These are phyloP conservation scores for Blomia tropicalis DNA, from an alignment of 2,888 invertebrate genomes.

Conservation along the genomic window DNA sequence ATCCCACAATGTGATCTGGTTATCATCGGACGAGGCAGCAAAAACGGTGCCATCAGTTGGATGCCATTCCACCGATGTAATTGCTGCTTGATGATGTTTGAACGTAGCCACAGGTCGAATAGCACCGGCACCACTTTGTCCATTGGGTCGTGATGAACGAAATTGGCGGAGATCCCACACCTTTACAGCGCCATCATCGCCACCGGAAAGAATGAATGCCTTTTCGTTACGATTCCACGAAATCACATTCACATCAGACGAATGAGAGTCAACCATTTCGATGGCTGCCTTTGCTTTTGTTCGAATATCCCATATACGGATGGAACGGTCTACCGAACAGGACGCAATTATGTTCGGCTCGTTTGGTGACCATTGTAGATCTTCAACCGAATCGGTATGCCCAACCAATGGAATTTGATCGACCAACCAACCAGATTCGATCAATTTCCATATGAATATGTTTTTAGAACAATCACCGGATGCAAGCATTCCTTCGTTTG, in stretches of 20 bases:
- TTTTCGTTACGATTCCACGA: slow-evolving; percentile 87
- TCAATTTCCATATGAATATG: slow-evolving; percentile 81
- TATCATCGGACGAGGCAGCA: slow-evolving; percentile 78
- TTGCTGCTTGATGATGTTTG: slow-evolving; percentile 80
- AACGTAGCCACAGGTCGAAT: slow-evolving; percentile 67
- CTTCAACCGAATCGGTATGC: slow-evolving; percentile 85
- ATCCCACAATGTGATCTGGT: slow-evolving; percentile 95
- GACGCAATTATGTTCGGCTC: slow-evolving; percentile 54
- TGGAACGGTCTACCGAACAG: slow-evolving; percentile 43
- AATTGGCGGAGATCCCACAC: slow-evolving; percentile 90
- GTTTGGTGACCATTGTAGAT: slow-evolving; percentile 95
- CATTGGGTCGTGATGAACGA: slow-evolving; percentile 35
- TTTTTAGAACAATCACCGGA: slow-evolving; percentile 84
- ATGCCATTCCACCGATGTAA: slow-evolving; percentile 95
- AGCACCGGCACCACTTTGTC: background rate
- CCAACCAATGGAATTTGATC: slow-evolving; percentile 73
- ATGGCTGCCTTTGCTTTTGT: slow-evolving; percentile 78
- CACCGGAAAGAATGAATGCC: slow-evolving; percentile 72
- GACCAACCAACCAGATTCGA: slow-evolving; percentile 67
- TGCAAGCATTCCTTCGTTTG: slow-evolving; percentile 60
- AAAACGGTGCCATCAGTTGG: slow-evolving; percentile 80
- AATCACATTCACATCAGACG: slow-evolving; percentile 87
- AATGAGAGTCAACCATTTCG: slow-evolving; percentile 69
- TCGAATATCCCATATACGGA: slow-evolving; percentile 90
- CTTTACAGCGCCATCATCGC: slow-evolving; percentile 84